Evolutionary conservation across 2,797 vertebrate species (phyloP).

Genomic region (Saxicola maurus): DNA sequence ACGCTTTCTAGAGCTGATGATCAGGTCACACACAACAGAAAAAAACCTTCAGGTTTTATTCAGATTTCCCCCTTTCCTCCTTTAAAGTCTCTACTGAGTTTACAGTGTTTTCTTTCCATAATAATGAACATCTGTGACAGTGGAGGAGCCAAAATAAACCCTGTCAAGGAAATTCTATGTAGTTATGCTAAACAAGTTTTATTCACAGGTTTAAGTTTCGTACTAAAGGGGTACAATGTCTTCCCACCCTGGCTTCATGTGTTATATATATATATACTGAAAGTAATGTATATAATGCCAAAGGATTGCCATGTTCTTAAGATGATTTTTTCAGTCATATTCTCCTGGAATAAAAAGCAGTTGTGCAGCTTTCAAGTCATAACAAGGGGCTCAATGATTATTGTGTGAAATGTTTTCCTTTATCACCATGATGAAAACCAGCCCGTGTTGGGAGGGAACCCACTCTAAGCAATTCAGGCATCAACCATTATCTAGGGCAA

Average conservation of each 20-base stretch:
- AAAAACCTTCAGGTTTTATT: neutral
- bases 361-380: constrained; percentile 18
- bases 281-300: neutral
- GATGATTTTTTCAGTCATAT: neutral
- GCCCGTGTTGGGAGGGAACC: neutral
- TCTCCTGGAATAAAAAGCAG: constrained; percentile 9
- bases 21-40: constrained; percentile 8
- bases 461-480: constrained; percentile 14
- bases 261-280: neutral
- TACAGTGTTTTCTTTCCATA: constrained; percentile 46
- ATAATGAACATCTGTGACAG: constrained; percentile 67
- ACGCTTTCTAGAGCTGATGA: neutral
- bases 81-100: neutral
- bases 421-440: constrained; percentile 27
- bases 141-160: constrained; percentile 65
- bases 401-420: constrained; percentile 21
- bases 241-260: constrained; percentile 9
- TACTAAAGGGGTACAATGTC: constrained; percentile 11
- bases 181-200: constrained; percentile 59
- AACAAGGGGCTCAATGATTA: neutral
- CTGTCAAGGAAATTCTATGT: constrained; percentile 55
- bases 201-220: constrained; percentile 53
- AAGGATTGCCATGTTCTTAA: neutral
- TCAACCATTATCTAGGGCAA: neutral
- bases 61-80: neutral